Conservation (phyloP, 2,113 vertebrate species). For the Coregonus clupeaformis region DNA sequence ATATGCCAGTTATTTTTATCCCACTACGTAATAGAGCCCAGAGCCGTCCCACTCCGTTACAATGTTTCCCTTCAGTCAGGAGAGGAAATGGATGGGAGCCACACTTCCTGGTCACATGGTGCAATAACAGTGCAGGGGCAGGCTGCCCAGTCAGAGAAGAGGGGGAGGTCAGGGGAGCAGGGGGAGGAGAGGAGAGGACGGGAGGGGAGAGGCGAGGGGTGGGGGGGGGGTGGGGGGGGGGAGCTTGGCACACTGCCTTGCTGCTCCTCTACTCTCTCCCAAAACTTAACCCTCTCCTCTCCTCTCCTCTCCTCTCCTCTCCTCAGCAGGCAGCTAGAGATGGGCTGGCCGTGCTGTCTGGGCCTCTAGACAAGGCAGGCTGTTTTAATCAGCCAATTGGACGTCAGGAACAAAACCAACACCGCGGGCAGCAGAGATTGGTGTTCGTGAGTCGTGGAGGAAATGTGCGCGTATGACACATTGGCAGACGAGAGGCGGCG, state of each 20-base stretch:
- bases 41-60: constrained; percentile 83
- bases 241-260: constrained; percentile 47
- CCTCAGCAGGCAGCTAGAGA: not conserved
- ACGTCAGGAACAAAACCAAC: constrained; percentile 76
- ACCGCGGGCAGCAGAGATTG: constrained; percentile 77
- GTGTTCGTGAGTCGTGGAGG: constrained; percentile 80
- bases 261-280: constrained; percentile 23
- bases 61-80: constrained; percentile 93
- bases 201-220: too few species aligned
- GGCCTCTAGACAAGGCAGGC: constrained; percentile 57
- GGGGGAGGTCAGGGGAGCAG: constrained; percentile 14
- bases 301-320: constrained; percentile 66
- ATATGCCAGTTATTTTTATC: constrained; percentile 99
- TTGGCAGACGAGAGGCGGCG: constrained; percentile 80
- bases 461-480: constrained; percentile 86
- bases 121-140: constrained; percentile 48
- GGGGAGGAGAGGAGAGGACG: too few species aligned
- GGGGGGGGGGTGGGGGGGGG: constrained; percentile 13
- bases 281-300: constrained; percentile 72
- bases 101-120: constrained; percentile 95
- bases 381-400: constrained; percentile 70
- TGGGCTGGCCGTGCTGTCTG: constrained; percentile 29
- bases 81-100: constrained; percentile 94
- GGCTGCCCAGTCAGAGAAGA: constrained; percentile 81
- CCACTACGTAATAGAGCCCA: constrained; percentile 82